phyloP scores from a whole-genome alignment of 2,797 vertebrate genomes.

The Parauchenoglanis ngamensis region DNA sequence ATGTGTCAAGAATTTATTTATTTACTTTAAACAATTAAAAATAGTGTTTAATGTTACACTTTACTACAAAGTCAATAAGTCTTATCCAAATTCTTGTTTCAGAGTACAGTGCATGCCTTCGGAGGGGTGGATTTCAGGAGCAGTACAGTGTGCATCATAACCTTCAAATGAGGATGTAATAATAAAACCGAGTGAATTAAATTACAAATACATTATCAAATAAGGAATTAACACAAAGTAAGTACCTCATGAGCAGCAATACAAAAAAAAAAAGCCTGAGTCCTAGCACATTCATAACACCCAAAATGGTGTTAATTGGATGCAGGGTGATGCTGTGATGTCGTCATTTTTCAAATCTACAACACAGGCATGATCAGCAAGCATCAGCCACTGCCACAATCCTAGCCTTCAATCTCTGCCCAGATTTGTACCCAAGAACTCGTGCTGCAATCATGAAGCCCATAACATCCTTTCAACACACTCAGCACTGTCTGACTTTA shows the following conservation, averaged over 20 bases:
- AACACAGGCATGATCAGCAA: slow-evolving; percentile 6
- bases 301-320: background rate
- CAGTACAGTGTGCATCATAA: background rate
- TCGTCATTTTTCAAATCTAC: slow-evolving; percentile 21
- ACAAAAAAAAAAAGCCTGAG: background rate
- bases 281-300: background rate
- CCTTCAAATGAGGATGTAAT: background rate
- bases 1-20: background rate
- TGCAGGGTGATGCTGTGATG: background rate
- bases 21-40: too few relatives aligned
- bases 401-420: background rate
- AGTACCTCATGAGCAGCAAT: background rate
- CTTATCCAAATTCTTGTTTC: background rate
- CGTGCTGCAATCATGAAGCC: background rate
- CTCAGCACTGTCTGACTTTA: background rate
- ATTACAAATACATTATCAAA: background rate
- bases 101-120: background rate
- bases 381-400: background rate
- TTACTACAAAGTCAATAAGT: background rate
- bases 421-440: background rate
- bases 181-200: background rate
- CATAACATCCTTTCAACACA: background rate
- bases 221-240: background rate
- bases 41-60: background rate
- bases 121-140: background rate